Conservation (phyloP, 2,797 vertebrate genomes). For the Ispidina picta region DNA sequence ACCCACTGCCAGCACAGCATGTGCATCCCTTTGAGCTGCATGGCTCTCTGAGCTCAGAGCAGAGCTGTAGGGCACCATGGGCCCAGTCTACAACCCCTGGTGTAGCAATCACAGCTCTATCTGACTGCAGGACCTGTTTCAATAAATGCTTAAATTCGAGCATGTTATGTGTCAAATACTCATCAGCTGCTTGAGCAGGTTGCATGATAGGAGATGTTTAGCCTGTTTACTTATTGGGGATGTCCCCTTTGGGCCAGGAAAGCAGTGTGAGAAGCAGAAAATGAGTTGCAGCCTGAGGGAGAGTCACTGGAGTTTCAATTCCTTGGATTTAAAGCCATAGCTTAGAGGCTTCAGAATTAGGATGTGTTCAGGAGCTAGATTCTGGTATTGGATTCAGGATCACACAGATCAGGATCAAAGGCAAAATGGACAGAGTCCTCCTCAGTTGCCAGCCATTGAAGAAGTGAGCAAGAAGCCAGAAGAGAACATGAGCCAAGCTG, state of each 20-base stretch:
- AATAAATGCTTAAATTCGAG: background rate
- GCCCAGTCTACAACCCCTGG: background rate
- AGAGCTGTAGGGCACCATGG: background rate
- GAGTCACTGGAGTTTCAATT: background rate
- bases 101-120: background rate
- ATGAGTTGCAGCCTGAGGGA: background rate
- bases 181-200: background rate
- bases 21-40: background rate
- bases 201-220: background rate
- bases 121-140: rapidly evolving
- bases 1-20: background rate
- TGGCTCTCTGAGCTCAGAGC: rapidly evolving
- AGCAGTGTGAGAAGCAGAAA: background rate
- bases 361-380: too few species aligned
- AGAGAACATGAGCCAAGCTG: too few species aligned
- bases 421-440: too few species aligned
- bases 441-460: too few species aligned
- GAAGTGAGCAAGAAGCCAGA: too few species aligned
- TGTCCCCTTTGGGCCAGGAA: background rate
- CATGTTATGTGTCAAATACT: background rate
- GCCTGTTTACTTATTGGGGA: background rate
- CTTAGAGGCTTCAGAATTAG: background rate
- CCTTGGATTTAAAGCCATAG: background rate
- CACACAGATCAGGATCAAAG: too few species aligned
- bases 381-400: too few species aligned